Base-by-base conservation (phyloP, 2,888 invertebrate species). In the Plebejus argus region DNA sequence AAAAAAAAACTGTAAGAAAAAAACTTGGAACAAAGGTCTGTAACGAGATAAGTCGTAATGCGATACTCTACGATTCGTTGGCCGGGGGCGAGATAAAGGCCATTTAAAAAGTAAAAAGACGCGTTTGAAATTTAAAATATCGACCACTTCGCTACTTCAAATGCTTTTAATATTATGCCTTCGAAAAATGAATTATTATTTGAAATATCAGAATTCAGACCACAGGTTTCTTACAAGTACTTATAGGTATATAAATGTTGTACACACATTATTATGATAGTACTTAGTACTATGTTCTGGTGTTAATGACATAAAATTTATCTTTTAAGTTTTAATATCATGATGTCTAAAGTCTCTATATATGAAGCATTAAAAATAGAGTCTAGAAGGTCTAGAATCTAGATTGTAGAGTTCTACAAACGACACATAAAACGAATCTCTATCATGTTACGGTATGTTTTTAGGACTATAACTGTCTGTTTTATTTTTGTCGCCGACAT, bases 11-110 rank as follows among this genome's bases (percentile, higher is more conserved):
- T 85, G 86, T 87, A 82, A 85, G 86, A 87, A 82, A 84, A 86
- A 83, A 85, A 84, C 84, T 86, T 79, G 78, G 79, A 81, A 87
- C 89, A 90, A 89, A 88, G 89, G 84, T 85, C 83, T 87, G 91
- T 90, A 90, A 92, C 90, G 88, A 92, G 90, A 91, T 91, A 91
- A 89, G 88, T 85, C 86, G 93, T 91, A 93, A 93, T 90, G 91
- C 87, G 91, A 93, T 91, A 90, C 86, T 86, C 88, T 89, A 91
- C 89, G 90, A 90, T 89, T 89, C 89, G 85, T 84, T 88, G 89
- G 89, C 89, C 88, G 88, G 89, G 88, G 90, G 89, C 87, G 86
- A 90, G 88, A 90, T 90, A 91, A 90, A 91, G 88, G 86, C 88
- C 86, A 87, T 87, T 89, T 88, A 86, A 86, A 87, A 87, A 89